Percentiles rank a stretch among this genome's conserved stretches.
Evolutionary conservation across 2,113 vertebrate genomes (phyloP).

Genomic region (Rissa tridactyla): DNA sequence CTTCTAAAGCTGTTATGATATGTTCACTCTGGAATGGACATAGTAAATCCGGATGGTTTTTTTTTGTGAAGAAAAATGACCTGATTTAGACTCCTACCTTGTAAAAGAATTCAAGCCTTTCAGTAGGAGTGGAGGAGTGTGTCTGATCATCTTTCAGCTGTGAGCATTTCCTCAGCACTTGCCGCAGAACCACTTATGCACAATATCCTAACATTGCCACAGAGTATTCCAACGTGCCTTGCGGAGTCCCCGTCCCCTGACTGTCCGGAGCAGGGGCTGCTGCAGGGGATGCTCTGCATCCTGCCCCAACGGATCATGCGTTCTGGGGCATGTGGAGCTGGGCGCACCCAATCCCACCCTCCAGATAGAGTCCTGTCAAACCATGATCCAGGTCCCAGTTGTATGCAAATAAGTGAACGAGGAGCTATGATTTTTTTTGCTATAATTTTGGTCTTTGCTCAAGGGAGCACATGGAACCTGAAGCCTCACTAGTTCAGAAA

Average conservation of each 20-base stretch:
- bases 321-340: fast-evolving
- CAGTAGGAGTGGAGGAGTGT: fast-evolving
- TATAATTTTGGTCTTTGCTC: not conserved
- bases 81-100: not conserved
- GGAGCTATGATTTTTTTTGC: not conserved
- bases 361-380: not conserved
- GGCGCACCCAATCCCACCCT: fast-evolving
- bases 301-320: fast-evolving
- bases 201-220: not conserved
- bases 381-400: fast-evolving
- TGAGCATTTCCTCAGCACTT: not conserved
- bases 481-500: not conserved
- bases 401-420: not conserved
- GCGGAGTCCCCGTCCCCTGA: not conserved
- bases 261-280: no score
- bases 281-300: no score
- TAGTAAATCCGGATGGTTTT: not conserved
- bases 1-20: not conserved
- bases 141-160: not conserved
- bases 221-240: fast-evolving
- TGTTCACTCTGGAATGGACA: not conserved
- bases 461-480: fast-evolving
- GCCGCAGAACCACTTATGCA: fast-evolving
- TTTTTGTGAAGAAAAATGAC: not conserved
- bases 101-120: not conserved